Percentiles rank a stretch among this genome's conserved stretches.
Evolutionary conservation across 37 sponge, comb jelly and placozoan genomes (phyloP).

Genomic region (Bolinopsis microptera): DNA sequence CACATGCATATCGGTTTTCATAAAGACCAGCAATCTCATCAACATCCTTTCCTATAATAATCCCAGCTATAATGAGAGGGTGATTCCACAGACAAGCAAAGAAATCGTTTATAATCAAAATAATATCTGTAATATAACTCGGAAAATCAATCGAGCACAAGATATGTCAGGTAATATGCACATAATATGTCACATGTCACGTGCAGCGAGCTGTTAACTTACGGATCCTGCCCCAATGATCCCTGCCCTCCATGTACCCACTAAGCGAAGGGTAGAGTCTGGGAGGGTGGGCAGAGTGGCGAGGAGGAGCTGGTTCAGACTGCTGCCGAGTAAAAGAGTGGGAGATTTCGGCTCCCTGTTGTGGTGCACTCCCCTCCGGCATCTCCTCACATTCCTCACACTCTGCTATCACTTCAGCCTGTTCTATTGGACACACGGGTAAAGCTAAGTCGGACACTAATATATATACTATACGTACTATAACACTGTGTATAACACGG

Average conservation of each 20-base stretch:
- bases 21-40: too few relatives aligned
- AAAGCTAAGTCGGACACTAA: neutral
- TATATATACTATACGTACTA: too few relatives aligned
- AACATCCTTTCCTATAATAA: too few relatives aligned
- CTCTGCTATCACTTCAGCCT: neutral
- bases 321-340: neutral
- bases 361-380: neutral
- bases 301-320: neutral
- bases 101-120: too few relatives aligned
- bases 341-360: neutral
- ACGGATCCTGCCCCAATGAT: slow-evolving; percentile 22
- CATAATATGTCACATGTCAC: too few relatives aligned
- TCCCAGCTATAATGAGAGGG: too few relatives aligned
- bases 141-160: too few relatives aligned
- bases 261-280: slow-evolving; percentile 33
- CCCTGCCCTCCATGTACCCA: slow-evolving; percentile 9
- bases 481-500: too few relatives aligned
- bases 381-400: neutral
- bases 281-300: neutral
- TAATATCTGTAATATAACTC: too few relatives aligned
- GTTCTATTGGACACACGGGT: neutral
- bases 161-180: too few relatives aligned
- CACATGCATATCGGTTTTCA: too few relatives aligned
- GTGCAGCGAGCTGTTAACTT: neutral
- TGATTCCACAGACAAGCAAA: too few relatives aligned